Percentiles rank a stretch among this genome's conserved stretches.
phyloP scores from a whole-genome alignment of 2,888 invertebrate genomes.

The Amitus sp. region DNA sequence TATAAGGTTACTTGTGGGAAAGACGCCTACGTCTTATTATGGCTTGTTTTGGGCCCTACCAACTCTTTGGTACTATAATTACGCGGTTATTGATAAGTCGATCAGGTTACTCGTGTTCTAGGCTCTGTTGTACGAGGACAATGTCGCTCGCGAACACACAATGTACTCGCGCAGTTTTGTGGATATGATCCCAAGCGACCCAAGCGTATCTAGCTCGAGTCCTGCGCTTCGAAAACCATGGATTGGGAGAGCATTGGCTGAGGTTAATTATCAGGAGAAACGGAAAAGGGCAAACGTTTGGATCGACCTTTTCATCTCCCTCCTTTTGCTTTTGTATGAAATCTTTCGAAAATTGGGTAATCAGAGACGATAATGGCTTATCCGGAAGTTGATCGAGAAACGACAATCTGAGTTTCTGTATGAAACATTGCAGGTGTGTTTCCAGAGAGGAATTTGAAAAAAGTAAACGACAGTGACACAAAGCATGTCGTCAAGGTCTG shows the following conservation, averaged over 20 bases:
- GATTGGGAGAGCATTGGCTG: not conserved
- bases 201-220: conserved; percentile 3
- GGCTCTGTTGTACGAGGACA: conserved; percentile 38
- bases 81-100: conserved; percentile 66
- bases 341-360: not conserved
- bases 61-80: conserved; percentile 66
- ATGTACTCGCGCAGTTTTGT: conserved; percentile 17
- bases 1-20: conserved; percentile 66
- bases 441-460: not conserved
- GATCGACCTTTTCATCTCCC: not conserved
- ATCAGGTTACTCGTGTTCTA: conserved; percentile 58
- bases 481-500: too few relatives aligned
- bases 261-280: conserved; percentile 6
- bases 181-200: conserved; percentile 9
- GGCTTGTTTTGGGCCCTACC: conserved; percentile 65
- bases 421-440: not conserved
- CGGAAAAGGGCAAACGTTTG: not conserved
- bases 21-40: conserved; percentile 65
- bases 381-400: not conserved
- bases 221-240: not conserved
- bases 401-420: too few relatives aligned
- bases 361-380: not conserved
- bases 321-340: not conserved
- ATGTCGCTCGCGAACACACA: conserved; percentile 32
- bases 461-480: too few relatives aligned